A percentile compares a stretch with the other conserved stretches of the same genome.
Conservation (phyloP, 2,113 vertebrate species). For the Coptodon rendalli region DNA sequence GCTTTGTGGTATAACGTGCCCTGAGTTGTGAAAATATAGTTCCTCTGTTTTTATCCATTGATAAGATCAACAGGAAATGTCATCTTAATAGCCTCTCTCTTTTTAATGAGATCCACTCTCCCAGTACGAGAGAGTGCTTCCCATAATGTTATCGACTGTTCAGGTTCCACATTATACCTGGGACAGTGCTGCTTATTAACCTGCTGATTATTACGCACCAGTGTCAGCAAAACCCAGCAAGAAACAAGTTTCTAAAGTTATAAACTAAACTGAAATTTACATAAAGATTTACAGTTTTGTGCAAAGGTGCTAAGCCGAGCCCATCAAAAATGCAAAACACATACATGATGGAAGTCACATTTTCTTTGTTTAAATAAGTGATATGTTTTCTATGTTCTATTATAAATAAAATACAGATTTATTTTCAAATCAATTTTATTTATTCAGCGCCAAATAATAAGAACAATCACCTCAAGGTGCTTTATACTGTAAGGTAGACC, state of each 20-base stretch:
- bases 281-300: not conserved
- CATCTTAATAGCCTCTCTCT: not conserved
- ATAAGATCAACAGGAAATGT: not conserved
- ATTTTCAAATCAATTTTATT: not conserved
- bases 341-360: not conserved
- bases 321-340: not conserved
- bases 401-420: not conserved
- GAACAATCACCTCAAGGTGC: fast-evolving
- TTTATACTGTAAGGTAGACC: not conserved
- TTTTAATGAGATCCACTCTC: not conserved
- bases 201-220: not conserved
- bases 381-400: fast-evolving
- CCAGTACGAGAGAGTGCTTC: not conserved
- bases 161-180: not conserved
- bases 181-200: not conserved
- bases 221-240: not conserved
- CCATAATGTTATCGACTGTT: not conserved
- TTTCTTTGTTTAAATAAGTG: not conserved
- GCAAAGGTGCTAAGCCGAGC: fast-evolving
- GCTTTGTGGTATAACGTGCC: not conserved
- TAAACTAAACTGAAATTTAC: not conserved
- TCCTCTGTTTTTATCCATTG: not conserved
- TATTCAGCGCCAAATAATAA: not conserved
- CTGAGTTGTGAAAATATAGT: not conserved
- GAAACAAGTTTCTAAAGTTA: not conserved